Base-by-base conservation (phyloP, 2,113 vertebrate species). In the Paradisaea rubra region DNA sequence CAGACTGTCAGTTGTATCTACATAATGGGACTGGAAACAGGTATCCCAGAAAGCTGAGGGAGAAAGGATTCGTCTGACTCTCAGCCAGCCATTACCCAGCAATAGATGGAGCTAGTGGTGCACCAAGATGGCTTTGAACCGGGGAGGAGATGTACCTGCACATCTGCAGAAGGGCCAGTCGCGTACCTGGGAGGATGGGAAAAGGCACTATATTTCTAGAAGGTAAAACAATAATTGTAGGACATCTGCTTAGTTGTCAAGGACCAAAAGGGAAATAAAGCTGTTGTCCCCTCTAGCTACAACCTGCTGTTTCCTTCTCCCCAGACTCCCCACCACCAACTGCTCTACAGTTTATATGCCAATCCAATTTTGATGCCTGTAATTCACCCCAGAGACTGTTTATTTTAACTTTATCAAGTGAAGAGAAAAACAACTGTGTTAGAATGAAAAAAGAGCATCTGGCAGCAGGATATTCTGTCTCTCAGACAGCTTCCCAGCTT, bases 221-320 rank as follows among this genome's bases (percentile, higher is more conserved):
- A 97, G 95, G 98, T 98, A 97, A 98, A 98, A 96, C 97, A 98
- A 98, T 98, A 98, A 98, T 97, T 95, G 93, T 93, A 97, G 97
- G 97, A 98, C 98, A 98, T 98, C 98, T 98, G 98, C 97, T 98
- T 97, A 78, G 97, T 96, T 97, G 97, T 97, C 97, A 97, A 86
- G 96, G 92, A 97, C 98, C 98, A 97, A 98, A 97, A 98, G 98
- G 98, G 98, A 98, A 98, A 98, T 98, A 98, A 98, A 98, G 97
- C 97, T 95, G 96, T 97, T 88, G 97, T 98, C 97, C 98, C 98
- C 98, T 98, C 97, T 96, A 98, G 98, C 98, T 96, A 98, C 97
- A 98, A 97, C 97, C 97, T 98, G 98, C 97, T 97, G 96, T 96
- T 97, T 92, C 42, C 30, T 94, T 96, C 85, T 98, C 98, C 97